phyloP scores from a whole-genome alignment of 2,888 invertebrate species.

The Alloscopus bannaensis region DNA sequence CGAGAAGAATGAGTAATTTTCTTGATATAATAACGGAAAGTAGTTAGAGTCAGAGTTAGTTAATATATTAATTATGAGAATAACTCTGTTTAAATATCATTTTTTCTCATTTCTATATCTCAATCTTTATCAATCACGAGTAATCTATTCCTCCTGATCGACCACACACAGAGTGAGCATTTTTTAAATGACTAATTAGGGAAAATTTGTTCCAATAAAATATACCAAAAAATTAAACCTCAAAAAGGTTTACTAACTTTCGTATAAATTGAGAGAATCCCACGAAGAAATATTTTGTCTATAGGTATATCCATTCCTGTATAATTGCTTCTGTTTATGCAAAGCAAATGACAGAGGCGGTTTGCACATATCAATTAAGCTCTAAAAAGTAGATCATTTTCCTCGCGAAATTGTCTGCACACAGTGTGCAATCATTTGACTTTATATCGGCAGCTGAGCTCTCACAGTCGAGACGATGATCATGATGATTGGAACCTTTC shows the following conservation, averaged over 20 bases:
- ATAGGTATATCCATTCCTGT: slow-evolving; percentile 24
- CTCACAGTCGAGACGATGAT: slow-evolving; percentile 25
- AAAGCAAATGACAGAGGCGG: slow-evolving; percentile 40
- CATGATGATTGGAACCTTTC: neutral
- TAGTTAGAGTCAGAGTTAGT: neutral
- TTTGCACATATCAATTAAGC: slow-evolving; percentile 54
- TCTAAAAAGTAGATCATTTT: no score
- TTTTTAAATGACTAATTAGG: slow-evolving; percentile 6
- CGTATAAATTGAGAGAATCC: no score
- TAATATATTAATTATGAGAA: no score
- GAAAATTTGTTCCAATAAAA: slow-evolving; percentile 16
- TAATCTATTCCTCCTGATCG: slow-evolving; percentile 14
- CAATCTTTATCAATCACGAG: neutral
- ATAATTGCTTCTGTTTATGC: slow-evolving; percentile 50
- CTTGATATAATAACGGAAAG: no score
- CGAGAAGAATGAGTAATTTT: no score
- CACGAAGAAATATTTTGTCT: neutral
- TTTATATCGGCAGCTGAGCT: slow-evolving; percentile 47
- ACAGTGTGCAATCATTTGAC: no score
- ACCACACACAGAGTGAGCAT: slow-evolving; percentile 35
- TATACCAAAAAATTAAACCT: no score
- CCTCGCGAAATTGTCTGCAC: no score
- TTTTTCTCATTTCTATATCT: no score
- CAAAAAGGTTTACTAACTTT: no score
- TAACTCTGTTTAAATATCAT: no score